Evolutionary conservation across 2,888 invertebrate species (phyloP).

Genomic region (Eilema caniola): DNA sequence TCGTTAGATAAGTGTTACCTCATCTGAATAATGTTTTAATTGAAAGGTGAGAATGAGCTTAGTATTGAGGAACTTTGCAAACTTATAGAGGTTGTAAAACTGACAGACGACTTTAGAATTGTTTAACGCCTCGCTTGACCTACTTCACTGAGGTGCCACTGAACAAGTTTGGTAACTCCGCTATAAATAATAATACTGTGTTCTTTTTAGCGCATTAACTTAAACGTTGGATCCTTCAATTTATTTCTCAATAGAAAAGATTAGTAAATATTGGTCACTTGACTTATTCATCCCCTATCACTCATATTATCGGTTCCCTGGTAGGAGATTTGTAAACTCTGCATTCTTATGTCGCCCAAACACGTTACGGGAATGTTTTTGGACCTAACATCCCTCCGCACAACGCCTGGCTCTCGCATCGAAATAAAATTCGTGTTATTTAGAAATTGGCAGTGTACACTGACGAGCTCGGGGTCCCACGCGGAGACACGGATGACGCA

Average conservation of each 20-base stretch:
- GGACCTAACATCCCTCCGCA: not conserved
- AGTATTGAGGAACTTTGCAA: not conserved
- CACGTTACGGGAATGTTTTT: not conserved
- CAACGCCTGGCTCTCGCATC: not conserved
- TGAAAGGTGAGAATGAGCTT: not conserved
- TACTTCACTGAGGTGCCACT: too few species aligned
- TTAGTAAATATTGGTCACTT: not conserved
- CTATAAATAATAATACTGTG: too few species aligned
- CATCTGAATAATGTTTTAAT: not conserved
- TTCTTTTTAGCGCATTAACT: not conserved
- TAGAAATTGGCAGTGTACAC: slow-evolving; percentile 6
- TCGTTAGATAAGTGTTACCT: slow-evolving; percentile 12
- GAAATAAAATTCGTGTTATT: not conserved
- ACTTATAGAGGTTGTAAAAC: not conserved
- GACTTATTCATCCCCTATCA: not conserved
- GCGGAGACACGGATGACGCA: slow-evolving; percentile 12
- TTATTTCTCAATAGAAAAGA: not conserved
- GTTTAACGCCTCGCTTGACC: too few species aligned
- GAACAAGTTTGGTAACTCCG: too few species aligned
- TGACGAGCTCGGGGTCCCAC: slow-evolving; percentile 2
- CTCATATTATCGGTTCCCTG: too few species aligned
- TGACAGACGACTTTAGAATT: not conserved
- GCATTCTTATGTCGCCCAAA: not conserved
- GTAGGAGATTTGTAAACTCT: too few species aligned
- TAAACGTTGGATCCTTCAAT: not conserved